phyloP scores from a whole-genome alignment of 2,797 vertebrate species.

The Enteromius trimaculatus region DNA sequence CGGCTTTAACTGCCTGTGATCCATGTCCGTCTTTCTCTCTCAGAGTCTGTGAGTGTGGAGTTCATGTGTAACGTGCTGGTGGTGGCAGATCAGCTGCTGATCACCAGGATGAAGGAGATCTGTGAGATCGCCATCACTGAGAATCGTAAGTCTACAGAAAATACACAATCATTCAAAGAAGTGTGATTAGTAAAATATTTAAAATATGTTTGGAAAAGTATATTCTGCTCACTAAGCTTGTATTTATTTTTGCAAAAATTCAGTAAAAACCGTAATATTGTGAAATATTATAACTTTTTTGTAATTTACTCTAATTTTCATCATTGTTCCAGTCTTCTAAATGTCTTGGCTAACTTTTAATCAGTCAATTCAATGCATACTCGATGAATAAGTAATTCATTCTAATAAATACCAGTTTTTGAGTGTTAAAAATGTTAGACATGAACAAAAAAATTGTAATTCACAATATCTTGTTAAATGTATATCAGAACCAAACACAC shows the following conservation, averaged over 20 bases:
- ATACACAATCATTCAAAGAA: too few relatives aligned
- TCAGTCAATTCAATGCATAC: background rate
- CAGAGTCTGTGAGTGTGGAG: conserved; percentile 91
- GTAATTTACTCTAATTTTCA: background rate
- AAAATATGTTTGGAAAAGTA: background rate
- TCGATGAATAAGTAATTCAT: background rate
- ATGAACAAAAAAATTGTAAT: background rate
- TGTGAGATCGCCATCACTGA: conserved; percentile 95
- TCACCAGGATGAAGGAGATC: conserved; percentile 92
- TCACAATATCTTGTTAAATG: background rate
- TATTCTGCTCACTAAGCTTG: background rate
- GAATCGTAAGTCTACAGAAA: conserved; percentile 80
- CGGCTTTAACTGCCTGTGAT: background rate
- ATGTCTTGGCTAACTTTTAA: background rate
- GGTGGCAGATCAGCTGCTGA: conserved; percentile 95
- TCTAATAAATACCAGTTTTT: too few relatives aligned
- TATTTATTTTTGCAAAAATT: background rate
- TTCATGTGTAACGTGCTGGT: conserved; percentile 93
- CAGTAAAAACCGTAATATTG: too few relatives aligned
- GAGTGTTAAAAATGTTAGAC: too few relatives aligned
- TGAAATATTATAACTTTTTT: background rate
- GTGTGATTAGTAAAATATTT: too few relatives aligned
- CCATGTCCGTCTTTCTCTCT: conserved; percentile 19
- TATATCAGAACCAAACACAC: too few relatives aligned
- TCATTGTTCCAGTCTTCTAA: background rate